Evolutionary conservation across 2,113 vertebrate genomes (phyloP), one percentile per base, ranked within the genome.

Genomic region (Aspiorhynchus laticeps): DNA sequence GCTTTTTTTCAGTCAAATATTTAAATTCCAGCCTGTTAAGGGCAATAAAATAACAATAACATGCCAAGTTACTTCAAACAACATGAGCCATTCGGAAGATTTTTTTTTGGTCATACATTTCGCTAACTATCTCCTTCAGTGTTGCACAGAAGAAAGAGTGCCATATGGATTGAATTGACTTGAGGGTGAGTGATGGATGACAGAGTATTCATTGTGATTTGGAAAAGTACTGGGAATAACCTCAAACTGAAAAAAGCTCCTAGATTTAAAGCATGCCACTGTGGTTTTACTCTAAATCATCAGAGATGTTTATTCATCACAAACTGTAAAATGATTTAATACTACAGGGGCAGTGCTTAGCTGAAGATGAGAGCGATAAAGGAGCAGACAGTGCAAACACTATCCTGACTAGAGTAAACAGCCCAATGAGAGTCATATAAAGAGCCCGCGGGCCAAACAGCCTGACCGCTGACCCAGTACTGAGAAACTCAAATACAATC

Each of bases 391-490:
- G 51, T 14, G 79, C 56, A 83, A 83, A 83, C 80, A 83, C 15
- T 10, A 69, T 26, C 41, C 19, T 61, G 56, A 81, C 79, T 43
- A 33, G 24, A 84, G 67, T 36, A 74, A 84, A 84, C 46, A 74
- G 14, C 7, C 31, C 43, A 84, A n/a, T 56, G 31, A 53, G 81
- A 74, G 61, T 61, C 19, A 36, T 48, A 9, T 61, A 51, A 51
- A 75, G 71, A 82, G 17, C 12, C 59, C 17, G 10, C 4, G 24
- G 36, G 85, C 31, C 82, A 87, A 89, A 75, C 81, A 80, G 3
- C 61, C 85, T 74, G 59, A 87, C 59, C 88, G 31, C 78, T 87
- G 86, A 84, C 86, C 83, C 59, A 61, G 86, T 46, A 73, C 86
- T 74, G 24, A 79, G n/a, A 73, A 87, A 41, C 41, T 69, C 51